Conservation (phyloP, 2,797 vertebrate species). For the Sphenopsis melanotis region DNA sequence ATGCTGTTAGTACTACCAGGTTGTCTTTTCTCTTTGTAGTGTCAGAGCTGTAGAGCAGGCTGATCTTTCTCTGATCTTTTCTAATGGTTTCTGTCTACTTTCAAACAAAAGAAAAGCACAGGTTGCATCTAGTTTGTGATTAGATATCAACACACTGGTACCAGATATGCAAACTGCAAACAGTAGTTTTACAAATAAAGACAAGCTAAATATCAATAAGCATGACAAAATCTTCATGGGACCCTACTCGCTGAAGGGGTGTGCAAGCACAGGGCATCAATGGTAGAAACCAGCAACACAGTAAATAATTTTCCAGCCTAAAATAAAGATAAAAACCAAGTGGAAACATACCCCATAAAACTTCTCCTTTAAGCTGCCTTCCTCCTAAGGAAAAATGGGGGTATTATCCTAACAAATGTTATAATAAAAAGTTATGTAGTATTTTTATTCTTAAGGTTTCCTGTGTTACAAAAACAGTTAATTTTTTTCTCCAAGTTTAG, state of each 20-base stretch:
- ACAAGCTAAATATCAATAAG: background rate
- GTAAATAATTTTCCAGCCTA: background rate
- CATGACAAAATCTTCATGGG: background rate
- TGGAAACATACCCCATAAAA: background rate
- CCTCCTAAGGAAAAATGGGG: background rate
- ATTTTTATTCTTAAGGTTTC: background rate
- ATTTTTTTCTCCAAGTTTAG: background rate
- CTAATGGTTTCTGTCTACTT: background rate
- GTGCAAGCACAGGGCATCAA: background rate
- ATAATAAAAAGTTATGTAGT: background rate
- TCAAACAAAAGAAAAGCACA: background rate
- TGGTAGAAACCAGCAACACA: background rate
- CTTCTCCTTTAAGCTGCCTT: background rate
- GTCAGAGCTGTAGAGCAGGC: background rate
- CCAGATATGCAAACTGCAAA: background rate
- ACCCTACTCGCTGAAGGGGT: background rate
- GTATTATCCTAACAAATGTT: background rate
- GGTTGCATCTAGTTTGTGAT: background rate
- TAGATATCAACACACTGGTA: background rate
- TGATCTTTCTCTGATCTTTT: background rate
- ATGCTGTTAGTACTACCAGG: background rate
- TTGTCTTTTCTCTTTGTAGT: slow-evolving; percentile 7
- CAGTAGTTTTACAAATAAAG: background rate
- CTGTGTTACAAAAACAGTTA: background rate
- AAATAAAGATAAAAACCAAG: background rate